Base-by-base conservation (phyloP, 2,797 vertebrate species). In the Hirundo rustica region DNA sequence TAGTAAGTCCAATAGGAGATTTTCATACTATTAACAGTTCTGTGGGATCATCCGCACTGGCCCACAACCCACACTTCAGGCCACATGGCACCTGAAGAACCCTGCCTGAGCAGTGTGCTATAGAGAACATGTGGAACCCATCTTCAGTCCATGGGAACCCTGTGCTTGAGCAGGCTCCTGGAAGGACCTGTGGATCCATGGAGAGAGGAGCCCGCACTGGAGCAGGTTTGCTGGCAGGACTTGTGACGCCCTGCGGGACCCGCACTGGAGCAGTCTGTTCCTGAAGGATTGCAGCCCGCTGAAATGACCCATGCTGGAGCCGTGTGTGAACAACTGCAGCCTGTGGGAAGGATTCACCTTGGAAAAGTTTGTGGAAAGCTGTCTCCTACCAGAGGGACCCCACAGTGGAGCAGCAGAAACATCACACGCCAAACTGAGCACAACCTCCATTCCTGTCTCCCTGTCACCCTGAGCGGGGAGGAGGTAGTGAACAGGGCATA, bases 401-500 rank as follows among this genome's bases (percentile, higher is more conserved):
- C 44, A 38, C 16, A 38, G 21, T 12, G 10, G 55, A 32, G 55
- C 34, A 48, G 27, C 72, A 74, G 72, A 20, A 60, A 60, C 44
- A 48, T 15, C 27, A 30, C 19, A 55, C 25, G 44, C 29, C 1
- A 2, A 48, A 38, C 16, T 30, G 44, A 38, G 6, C 34, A 32
- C 34, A 36, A 9, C 21, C 9, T 20, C 34, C 16, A 32, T 16
- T 40, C 29, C 72, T 48, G 44, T 36, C n/a, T 47, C n/a, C 26
- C n/a, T 36, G 54, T 19, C 25, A 40, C 40, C n/a, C 38, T 42
- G 29, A 34, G 32, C 0, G 0, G 20, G 19, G n/a, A 38, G 26
- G 20, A 74, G 44, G 7, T 9, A 7, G 27, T 38, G 34, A 50
- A 50, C 7, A 0, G 1, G 34, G 10, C 45, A 38, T 12, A 12